phyloP scores from a whole-genome alignment of 92 coral and sea anemone genomes.

The Parazoanthus atlanticus region DNA sequence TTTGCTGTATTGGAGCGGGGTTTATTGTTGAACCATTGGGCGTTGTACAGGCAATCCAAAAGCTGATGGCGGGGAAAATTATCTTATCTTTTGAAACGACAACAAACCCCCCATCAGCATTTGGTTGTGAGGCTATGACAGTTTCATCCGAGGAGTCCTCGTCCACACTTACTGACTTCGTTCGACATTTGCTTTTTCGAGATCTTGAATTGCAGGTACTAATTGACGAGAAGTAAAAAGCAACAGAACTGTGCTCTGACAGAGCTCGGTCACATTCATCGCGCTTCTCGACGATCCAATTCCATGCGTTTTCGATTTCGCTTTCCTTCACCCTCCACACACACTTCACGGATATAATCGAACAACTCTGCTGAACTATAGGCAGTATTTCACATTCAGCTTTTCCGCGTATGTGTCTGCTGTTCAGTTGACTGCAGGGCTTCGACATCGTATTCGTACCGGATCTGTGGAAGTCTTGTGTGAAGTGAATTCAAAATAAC shows the following conservation, averaged over 20 bases:
- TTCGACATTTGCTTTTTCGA: not conserved
- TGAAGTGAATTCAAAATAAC: slow-evolving; percentile 30
- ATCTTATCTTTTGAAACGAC: not conserved
- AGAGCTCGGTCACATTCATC: slow-evolving; percentile 13
- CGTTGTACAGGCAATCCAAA: slow-evolving; percentile 37
- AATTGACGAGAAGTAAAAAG: slow-evolving; percentile 7
- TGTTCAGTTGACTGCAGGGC: not conserved
- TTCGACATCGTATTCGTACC: slow-evolving; percentile 3
- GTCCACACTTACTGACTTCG: not conserved
- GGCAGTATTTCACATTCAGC: not conserved
- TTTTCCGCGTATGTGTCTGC: slow-evolving; percentile 7
- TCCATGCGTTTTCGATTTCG: slow-evolving; percentile 13
- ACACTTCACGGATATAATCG: not conserved
- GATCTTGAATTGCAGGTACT: not conserved
- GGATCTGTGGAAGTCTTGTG: slow-evolving; percentile 8
- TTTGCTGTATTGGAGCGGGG: slow-evolving; percentile 27
- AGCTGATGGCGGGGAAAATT: slow-evolving; percentile 29
- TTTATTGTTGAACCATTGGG: slow-evolving; percentile 23
- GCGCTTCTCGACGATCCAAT: not conserved
- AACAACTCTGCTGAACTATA: slow-evolving; percentile 12
- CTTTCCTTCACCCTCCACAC: not conserved
- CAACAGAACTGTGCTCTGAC: slow-evolving; percentile 1
- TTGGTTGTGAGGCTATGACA: not conserved
- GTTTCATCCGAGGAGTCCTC: not conserved
- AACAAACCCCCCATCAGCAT: not conserved